Conservation (phyloP, 1,140 invertebrate genomes). For the Panagrolaimus sp. region DNA sequence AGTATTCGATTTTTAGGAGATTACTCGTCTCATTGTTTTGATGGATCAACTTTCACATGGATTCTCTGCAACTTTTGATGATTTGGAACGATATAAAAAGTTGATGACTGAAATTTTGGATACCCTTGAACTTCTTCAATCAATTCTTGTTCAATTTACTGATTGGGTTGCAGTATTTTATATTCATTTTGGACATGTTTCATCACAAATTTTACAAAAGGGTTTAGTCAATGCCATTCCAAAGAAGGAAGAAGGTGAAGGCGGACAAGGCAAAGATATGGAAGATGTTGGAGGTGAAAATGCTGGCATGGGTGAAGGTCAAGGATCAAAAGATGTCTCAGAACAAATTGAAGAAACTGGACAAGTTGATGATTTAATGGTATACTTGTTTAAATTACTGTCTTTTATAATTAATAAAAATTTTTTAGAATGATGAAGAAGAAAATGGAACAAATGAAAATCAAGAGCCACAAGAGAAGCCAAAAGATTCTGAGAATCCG, state of each 20-base stretch:
- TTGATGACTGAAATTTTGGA: background rate
- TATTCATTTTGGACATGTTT: constrained; percentile 21
- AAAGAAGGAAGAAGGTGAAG: constrained; percentile 66
- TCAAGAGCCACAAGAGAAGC: constrained; percentile 73
- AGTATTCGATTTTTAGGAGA: background rate
- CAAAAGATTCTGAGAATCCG: constrained; percentile 72
- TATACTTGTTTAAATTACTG: too few species aligned
- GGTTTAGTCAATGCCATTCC: constrained; percentile 83
- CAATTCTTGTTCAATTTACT: constrained; percentile 12
- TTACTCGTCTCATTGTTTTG: background rate
- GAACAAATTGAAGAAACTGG: constrained; percentile 86
- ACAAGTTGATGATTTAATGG: constrained; percentile 63
- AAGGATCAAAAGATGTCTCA: constrained; percentile 81
- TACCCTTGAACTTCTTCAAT: background rate
- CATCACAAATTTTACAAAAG: constrained; percentile 40
- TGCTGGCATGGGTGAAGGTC: constrained; percentile 49
- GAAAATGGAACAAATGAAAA: constrained; percentile 25
- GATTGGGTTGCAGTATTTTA: constrained; percentile 31
- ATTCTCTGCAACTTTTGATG: background rate
- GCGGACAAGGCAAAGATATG: constrained; percentile 27
- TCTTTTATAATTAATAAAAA: too few species aligned
- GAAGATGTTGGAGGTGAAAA: constrained; percentile 38
- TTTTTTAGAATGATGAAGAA: constrained; percentile 19
- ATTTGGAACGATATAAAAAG: background rate
- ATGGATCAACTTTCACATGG: constrained; percentile 15